These are phyloP conservation scores for Porites australiensis DNA, from an alignment of 64 coral and sea anemone genomes.

Conservation along the genomic window DNA sequence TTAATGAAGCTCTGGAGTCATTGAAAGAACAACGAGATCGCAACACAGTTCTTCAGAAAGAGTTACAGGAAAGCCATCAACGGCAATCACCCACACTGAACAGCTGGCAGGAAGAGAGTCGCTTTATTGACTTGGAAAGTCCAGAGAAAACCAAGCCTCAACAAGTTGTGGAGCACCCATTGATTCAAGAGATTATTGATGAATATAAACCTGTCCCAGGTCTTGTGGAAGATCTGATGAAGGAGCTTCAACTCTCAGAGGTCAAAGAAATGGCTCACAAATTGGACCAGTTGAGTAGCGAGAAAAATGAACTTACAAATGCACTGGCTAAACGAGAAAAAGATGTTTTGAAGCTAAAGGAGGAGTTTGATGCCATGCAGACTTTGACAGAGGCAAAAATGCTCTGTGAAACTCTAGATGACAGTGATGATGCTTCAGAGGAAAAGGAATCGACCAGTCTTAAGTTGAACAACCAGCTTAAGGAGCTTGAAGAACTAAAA, in stretches of 20 bases:
- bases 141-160: constrained; percentile 74
- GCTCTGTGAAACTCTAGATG: constrained; percentile 80
- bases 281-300: constrained; percentile 75
- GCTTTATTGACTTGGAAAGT: constrained; percentile 52
- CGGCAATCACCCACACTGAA: constrained; percentile 71
- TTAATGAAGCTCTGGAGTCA: constrained; percentile 93
- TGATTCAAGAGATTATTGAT: constrained; percentile 83
- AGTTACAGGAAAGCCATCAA: constrained; percentile 82
- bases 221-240: constrained; percentile 97
- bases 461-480: constrained; percentile 82
- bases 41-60: constrained; percentile 92
- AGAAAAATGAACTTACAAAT: constrained; percentile 83
- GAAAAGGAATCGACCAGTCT: constrained; percentile 42
- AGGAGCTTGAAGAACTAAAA: constrained; percentile 86
- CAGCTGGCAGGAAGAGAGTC: constrained; percentile 96
- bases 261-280: constrained; percentile 88
- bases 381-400: constrained; percentile 93
- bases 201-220: constrained; percentile 93
- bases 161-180: constrained; percentile 58
- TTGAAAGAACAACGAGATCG: constrained; percentile 98
- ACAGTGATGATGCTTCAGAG: constrained; percentile 50
- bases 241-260: constrained; percentile 94
- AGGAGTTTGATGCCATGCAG: constrained; percentile 91
- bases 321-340: constrained; percentile 85
- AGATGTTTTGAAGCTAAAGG: constrained; percentile 89